A percentile compares a stretch with the other conserved stretches of the same genome.
Evolutionary conservation across 2,797 vertebrate species (phyloP).

Genomic region (Microctenopoma lineatum): DNA sequence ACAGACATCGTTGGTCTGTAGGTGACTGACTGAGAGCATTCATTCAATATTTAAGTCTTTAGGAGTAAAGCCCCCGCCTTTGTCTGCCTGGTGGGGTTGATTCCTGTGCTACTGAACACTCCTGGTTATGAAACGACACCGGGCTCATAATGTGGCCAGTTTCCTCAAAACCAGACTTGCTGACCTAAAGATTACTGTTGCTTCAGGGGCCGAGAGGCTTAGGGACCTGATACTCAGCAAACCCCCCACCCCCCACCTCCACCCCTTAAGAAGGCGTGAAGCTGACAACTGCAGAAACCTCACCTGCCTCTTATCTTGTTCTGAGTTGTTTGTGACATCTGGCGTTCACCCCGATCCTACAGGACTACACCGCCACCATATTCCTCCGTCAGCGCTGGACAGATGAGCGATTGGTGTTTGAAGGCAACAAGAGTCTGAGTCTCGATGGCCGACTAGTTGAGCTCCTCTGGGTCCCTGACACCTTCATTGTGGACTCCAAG

Average conservation of each 20-base stretch:
- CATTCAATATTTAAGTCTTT: neutral
- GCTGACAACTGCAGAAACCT: slow-evolving; percentile 41
- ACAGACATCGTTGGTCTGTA: too few relatives aligned
- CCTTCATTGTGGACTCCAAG: slow-evolving; percentile 94
- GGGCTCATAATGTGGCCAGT: neutral
- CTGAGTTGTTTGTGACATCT: slow-evolving; percentile 8
- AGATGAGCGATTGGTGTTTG: slow-evolving; percentile 90
- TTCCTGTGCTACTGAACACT: neutral
- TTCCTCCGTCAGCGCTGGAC: slow-evolving; percentile 93
- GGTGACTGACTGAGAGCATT: neutral
- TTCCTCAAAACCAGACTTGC: slow-evolving; percentile 42
- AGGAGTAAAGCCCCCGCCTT: neutral
- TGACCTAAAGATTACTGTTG: slow-evolving; percentile 49
- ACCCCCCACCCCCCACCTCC: neutral
- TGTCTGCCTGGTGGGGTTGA: neutral
- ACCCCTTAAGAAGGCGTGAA: neutral
- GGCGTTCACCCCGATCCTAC: slow-evolving; percentile 41
- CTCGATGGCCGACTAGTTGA: slow-evolving; percentile 92
- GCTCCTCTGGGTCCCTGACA: slow-evolving; percentile 93
- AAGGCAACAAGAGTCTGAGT: slow-evolving; percentile 93
- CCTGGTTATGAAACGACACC: too few relatives aligned
- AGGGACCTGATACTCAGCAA: slow-evolving; percentile 48
- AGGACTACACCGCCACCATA: slow-evolving; percentile 95
- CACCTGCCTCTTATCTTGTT: slow-evolving; percentile 31
- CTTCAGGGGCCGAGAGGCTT: slow-evolving; percentile 30